Base-by-base conservation (phyloP, 1,140 invertebrate species). In the Dendrolimus kikuchii region DNA sequence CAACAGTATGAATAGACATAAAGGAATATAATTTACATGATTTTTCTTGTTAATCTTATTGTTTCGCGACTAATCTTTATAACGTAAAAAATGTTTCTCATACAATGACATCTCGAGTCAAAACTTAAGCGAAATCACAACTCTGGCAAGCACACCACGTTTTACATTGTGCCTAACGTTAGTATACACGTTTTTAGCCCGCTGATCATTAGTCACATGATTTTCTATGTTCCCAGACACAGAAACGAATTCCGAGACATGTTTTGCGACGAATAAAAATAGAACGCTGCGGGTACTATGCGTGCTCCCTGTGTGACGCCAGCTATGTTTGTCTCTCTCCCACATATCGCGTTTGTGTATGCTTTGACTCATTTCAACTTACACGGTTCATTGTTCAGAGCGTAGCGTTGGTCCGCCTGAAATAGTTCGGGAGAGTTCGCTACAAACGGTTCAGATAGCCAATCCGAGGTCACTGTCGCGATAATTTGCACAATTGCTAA, bases 191-290 rank as follows among this genome's bases (percentile, higher is more conserved):
- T 60, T 80, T 76, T 76, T 69, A 69, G 62, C 66, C 62, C 60
- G 43, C 60, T 62, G 65, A 75, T 77, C 74, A 81, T 85, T 85
- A 82, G 78, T 81, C 79, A 82, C 81, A 82, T 81, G 79, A 85
- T 80, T 82, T 72, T 67, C 77, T 66, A 81, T 82, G 77, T 77
- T 82, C 73, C 74, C 77, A 85, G 81, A 85, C 79, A 82, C 72
- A 78, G 78, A 76, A 82, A 77, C 78, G 78, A 81, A 85, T 85
- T 82, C 81, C 81, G 81, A 85, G 81, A 85, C 79, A 85, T 80
- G 80, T 81, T 80, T 81, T 76, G 79, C 81, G 81, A 85, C 77
- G 79, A 53, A 71, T 78, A 74, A 68, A 85, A 85, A 85, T 85
- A 85, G 81, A 78, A 74, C 74, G 73, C 72, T 78, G 77, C 77